Conservation (phyloP, 2,113 vertebrate species). For the Sinocyclocheilus anshuiensis region DNA sequence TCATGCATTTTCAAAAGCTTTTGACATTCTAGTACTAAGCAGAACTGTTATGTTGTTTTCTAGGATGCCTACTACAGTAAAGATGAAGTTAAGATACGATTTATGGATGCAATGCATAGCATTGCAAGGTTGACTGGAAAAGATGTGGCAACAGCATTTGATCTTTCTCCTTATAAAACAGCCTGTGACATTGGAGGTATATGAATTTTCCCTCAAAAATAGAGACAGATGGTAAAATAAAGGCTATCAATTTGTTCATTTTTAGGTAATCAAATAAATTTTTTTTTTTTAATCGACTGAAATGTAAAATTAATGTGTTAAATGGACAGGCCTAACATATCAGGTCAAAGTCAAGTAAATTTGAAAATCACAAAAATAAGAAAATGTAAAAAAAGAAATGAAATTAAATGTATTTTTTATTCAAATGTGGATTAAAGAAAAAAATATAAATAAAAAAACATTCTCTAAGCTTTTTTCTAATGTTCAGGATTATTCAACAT, state of each 20-base stretch:
- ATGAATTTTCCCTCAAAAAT: background rate
- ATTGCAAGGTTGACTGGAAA: slow-evolving; percentile 76
- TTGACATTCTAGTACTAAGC: background rate
- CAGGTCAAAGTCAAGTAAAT: background rate
- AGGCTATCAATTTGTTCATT: background rate
- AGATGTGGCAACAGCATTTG: slow-evolving; percentile 81
- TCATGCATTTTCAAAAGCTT: background rate
- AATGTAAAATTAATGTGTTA: no score
- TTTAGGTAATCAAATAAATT: background rate
- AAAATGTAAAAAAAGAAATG: background rate
- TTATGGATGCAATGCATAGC: slow-evolving; percentile 81
- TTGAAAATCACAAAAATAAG: background rate
- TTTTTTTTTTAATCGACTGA: no score
- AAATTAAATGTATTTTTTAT: background rate
- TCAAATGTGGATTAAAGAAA: background rate
- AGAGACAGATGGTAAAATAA: background rate
- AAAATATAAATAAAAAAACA: background rate
- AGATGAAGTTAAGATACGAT: slow-evolving; percentile 69
- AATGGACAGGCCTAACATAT: background rate
- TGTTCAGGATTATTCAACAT: background rate
- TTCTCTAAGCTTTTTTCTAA: background rate
- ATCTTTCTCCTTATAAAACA: slow-evolving; percentile 81
- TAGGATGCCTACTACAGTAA: slow-evolving; percentile 69
- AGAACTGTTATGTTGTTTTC: background rate
- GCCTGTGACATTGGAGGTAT: slow-evolving; percentile 91